Conservation (phyloP, 2,888 invertebrate species). For the Amblyteles armatorius region DNA sequence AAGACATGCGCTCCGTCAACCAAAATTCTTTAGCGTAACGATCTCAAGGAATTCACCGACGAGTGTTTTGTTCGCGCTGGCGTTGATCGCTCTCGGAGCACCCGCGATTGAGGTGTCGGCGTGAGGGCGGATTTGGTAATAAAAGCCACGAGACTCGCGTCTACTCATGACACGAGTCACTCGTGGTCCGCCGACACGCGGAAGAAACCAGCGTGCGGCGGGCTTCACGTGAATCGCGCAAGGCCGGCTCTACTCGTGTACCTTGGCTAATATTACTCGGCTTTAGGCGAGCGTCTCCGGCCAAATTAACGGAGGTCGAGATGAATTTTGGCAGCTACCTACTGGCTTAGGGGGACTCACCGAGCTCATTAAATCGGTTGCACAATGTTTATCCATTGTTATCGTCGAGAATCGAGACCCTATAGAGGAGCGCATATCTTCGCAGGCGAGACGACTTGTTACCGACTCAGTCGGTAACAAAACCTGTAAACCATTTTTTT, state of each 20-base stretch:
- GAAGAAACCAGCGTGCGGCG: slow-evolving; percentile 35
- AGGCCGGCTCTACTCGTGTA: slow-evolving; percentile 54
- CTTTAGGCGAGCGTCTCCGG: slow-evolving; percentile 25
- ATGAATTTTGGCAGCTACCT: slow-evolving; percentile 35
- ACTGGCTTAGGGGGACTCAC: slow-evolving; percentile 3
- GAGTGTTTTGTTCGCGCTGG: slow-evolving; percentile 17
- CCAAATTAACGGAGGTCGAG: slow-evolving; percentile 37
- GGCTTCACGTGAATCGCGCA: slow-evolving; percentile 57
- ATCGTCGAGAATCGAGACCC: slow-evolving; percentile 35
- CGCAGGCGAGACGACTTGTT: neutral
- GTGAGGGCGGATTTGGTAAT: slow-evolving; percentile 51
- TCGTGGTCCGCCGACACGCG: slow-evolving; percentile 19
- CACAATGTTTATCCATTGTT: slow-evolving; percentile 22
- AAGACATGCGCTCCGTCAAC: slow-evolving; percentile 25
- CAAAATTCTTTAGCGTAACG: slow-evolving; percentile 16
- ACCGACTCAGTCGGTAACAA: too few relatives aligned
- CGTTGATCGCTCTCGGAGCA: slow-evolving; percentile 10
- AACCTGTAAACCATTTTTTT: too few relatives aligned
- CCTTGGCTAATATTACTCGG: slow-evolving; percentile 63
- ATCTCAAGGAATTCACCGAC: slow-evolving; percentile 21
- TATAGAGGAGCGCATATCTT: neutral
- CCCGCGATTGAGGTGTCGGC: slow-evolving; percentile 36
- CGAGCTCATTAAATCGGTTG: slow-evolving; percentile 22
- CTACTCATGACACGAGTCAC: slow-evolving; percentile 48
- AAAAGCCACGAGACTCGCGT: slow-evolving; percentile 51